Conservation (phyloP, 2,888 invertebrate genomes). For the Agrypnus murinus region DNA sequence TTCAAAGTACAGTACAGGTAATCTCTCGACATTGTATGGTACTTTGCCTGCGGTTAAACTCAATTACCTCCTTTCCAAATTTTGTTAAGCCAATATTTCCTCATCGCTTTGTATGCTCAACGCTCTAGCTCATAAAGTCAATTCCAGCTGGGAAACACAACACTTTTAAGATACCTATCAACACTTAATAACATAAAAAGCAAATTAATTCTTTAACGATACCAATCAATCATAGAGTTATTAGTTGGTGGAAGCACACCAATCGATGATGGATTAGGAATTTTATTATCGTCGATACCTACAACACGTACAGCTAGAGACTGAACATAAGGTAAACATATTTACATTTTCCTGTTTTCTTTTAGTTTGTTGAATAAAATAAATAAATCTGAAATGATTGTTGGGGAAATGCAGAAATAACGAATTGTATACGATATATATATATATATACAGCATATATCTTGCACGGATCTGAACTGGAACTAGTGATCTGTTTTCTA, state of each 20-base stretch:
- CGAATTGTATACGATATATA: no score
- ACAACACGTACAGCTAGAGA: no score
- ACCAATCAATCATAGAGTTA: constrained; percentile 16
- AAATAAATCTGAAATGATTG: no score
- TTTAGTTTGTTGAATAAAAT: no score
- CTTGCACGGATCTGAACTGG: no score
- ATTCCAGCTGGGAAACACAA: no score
- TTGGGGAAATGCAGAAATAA: no score
- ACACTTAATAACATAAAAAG: constrained; percentile 9
- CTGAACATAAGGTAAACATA: no score
- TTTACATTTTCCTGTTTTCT: no score
- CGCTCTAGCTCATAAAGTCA: no score
- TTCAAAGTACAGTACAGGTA: background rate
- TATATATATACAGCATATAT: no score
- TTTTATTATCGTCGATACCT: constrained; percentile 6
- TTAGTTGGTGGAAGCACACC: background rate
- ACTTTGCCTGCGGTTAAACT: background rate
- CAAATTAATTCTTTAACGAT: constrained; percentile 14
- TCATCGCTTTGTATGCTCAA: background rate
- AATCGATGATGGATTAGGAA: constrained; percentile 15
- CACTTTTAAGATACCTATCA: background rate
- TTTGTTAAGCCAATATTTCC: background rate
- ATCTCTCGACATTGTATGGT: background rate
- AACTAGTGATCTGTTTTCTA: no score
- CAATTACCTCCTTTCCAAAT: constrained; percentile 1